phyloP scores from a whole-genome alignment of 2,113 vertebrate genomes.

The Atlantisia rogersi region DNA sequence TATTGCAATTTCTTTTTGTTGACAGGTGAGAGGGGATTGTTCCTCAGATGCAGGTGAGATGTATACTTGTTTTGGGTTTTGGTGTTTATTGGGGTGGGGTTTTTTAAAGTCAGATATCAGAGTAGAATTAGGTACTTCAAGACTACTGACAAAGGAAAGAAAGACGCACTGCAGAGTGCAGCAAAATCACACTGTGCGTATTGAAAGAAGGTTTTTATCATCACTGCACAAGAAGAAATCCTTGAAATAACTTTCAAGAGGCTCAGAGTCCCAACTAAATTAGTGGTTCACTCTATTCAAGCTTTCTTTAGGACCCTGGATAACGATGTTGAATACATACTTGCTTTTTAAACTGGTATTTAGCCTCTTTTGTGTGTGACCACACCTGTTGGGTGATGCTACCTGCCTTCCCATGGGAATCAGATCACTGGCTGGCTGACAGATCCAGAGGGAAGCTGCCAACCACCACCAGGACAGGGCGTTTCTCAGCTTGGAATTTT shows the following conservation, averaged over 20 bases:
- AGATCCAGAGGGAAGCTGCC: background rate
- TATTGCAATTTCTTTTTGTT: background rate
- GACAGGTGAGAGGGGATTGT: background rate
- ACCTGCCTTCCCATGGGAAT: background rate
- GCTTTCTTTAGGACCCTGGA: background rate
- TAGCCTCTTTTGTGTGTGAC: background rate
- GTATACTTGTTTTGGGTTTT: background rate
- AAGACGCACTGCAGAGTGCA: background rate
- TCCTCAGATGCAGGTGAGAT: background rate
- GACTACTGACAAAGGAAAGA: background rate
- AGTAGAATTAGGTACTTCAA: background rate
- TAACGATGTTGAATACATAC: background rate
- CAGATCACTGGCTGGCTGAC: background rate
- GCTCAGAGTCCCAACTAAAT: background rate
- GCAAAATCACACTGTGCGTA: background rate
- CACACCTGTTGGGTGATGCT: background rate
- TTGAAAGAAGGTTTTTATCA: background rate
- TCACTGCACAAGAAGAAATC: background rate
- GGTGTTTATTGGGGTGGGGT: no score
- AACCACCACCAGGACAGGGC: background rate
- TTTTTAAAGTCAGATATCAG: background rate
- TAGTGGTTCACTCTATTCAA: background rate
- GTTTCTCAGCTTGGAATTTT: background rate
- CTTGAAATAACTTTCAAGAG: background rate
- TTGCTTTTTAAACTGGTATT: background rate